Conservation (phyloP, 2,888 invertebrate genomes). For the Harpalus rufipes region DNA sequence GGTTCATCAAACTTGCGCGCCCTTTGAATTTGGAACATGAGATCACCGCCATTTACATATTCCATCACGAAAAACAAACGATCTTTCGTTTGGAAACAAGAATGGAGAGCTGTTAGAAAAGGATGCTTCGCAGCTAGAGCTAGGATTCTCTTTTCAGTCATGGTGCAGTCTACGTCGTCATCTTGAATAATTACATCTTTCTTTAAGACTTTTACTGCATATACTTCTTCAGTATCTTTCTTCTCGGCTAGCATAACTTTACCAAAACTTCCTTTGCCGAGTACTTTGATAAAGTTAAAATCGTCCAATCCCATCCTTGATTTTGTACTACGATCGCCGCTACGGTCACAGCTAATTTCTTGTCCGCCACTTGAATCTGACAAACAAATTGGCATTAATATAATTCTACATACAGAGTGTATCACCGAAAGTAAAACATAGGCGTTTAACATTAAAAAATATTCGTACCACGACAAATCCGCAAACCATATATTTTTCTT, state of each 20-base stretch:
- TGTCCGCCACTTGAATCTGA: conserved; percentile 45
- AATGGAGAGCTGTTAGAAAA: conserved; percentile 97
- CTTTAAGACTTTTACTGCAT: conserved; percentile 93
- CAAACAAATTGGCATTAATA: not conserved
- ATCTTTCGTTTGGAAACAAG: conserved; percentile 96
- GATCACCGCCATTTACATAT: conserved; percentile 98
- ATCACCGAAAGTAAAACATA: too few relatives aligned
- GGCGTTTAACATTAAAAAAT: too few relatives aligned
- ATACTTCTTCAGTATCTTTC: conserved; percentile 94
- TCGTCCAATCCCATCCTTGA: conserved; percentile 88
- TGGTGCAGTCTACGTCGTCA: conserved; percentile 99
- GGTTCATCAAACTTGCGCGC: conserved; percentile 99
- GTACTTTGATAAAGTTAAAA: conserved; percentile 98
- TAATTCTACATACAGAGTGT: too few relatives aligned
- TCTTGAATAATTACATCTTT: conserved; percentile 99
- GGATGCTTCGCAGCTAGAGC: conserved; percentile 98
- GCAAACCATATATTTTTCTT: conserved; percentile 3
- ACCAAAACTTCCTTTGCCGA: conserved; percentile 99
- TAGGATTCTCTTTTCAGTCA: conserved; percentile 98
- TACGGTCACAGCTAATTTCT: conserved; percentile 49
- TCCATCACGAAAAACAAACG: conserved; percentile 99
- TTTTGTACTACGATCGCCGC: conserved; percentile 66
- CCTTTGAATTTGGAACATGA: conserved; percentile 99
- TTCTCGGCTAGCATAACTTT: conserved; percentile 99
- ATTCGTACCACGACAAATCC: conserved; percentile 18